phyloP scores from a whole-genome alignment of 2,113 vertebrate genomes.

The Myrmophylax atrothorax region DNA sequence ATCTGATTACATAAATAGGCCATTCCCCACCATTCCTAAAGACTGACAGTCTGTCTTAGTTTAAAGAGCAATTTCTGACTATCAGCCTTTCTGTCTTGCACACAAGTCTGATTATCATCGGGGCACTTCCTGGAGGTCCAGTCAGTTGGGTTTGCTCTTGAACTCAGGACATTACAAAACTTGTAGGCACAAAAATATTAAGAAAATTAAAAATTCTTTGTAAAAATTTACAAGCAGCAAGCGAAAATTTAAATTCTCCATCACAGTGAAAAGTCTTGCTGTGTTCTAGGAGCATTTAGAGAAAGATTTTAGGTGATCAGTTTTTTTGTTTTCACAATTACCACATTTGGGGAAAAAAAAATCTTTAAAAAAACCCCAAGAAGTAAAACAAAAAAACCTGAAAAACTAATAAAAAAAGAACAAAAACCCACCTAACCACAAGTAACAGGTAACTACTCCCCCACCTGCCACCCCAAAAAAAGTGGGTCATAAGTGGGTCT shows the following conservation, averaged over 20 bases:
- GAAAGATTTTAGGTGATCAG: neutral
- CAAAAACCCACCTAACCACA: neutral
- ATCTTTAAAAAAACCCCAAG: neutral
- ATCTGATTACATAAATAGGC: conserved; percentile 84
- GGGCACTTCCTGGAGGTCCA: conserved; percentile 75
- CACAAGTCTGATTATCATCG: conserved; percentile 77
- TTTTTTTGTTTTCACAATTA: neutral
- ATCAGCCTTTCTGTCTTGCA: conserved; percentile 77
- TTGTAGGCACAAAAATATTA: neutral
- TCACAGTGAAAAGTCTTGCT: neutral
- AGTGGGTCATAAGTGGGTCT: neutral
- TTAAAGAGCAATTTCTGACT: conserved; percentile 79
- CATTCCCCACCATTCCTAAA: conserved; percentile 77
- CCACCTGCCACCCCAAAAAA: neutral
- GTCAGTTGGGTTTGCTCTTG: conserved; percentile 44
- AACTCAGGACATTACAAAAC: neutral
- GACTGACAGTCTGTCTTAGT: conserved; percentile 81
- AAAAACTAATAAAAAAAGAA: neutral
- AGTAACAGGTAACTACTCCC: neutral
- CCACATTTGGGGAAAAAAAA: neutral
- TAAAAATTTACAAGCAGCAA: conserved; percentile 6
- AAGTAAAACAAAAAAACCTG: neutral
- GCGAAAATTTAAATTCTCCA: neutral
- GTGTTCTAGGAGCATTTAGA: neutral
- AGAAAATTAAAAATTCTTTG: neutral